These are phyloP conservation scores for Gambusia holbrooki DNA, from an alignment of 2,113 vertebrate genomes.

Conservation along the genomic window DNA sequence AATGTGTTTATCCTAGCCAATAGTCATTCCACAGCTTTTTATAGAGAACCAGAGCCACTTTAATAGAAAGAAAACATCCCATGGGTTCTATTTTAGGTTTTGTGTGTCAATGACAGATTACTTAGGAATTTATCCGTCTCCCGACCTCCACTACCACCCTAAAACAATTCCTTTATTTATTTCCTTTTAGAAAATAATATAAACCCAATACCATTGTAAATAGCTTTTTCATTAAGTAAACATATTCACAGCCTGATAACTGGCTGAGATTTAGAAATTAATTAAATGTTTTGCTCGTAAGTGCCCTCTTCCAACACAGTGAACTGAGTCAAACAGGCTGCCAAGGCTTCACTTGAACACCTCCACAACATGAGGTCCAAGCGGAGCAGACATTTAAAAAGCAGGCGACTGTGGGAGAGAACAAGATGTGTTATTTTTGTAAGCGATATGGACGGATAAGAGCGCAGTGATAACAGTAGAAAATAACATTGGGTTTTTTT, in stretches of 20 bases:
- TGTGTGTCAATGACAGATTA: conserved; percentile 69
- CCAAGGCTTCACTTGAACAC: conserved; percentile 28
- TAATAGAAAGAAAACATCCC: conserved; percentile 66
- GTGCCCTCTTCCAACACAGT: conserved; percentile 18
- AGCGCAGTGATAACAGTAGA: conserved; percentile 1
- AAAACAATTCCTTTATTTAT: conserved; percentile 47
- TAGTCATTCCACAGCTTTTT: conserved; percentile 65
- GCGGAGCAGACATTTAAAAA: conserved; percentile 24
- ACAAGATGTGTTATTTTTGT: conserved; percentile 12
- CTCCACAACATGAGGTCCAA: conserved; percentile 35
- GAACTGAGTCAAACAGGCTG: conserved; percentile 18
- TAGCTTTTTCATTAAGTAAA: conserved; percentile 56
- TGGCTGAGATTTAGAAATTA: conserved; percentile 35
- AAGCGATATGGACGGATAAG: conserved; percentile 7
- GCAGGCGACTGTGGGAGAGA: conserved; percentile 13
- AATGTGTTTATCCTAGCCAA: conserved; percentile 53
- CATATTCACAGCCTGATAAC: conserved; percentile 42
- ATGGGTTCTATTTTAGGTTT: conserved; percentile 72
- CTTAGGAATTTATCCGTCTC: conserved; percentile 66
- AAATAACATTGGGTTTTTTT: not conserved
- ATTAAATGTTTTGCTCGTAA: conserved; percentile 25
- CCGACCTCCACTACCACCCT: conserved; percentile 1
- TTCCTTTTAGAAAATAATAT: conserved; percentile 50
- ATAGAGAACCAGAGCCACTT: conserved; percentile 59
- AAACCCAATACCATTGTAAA: conserved; percentile 56